Conservation (phyloP, 2,797 vertebrate genomes). For the Epinephelus coioides region DNA sequence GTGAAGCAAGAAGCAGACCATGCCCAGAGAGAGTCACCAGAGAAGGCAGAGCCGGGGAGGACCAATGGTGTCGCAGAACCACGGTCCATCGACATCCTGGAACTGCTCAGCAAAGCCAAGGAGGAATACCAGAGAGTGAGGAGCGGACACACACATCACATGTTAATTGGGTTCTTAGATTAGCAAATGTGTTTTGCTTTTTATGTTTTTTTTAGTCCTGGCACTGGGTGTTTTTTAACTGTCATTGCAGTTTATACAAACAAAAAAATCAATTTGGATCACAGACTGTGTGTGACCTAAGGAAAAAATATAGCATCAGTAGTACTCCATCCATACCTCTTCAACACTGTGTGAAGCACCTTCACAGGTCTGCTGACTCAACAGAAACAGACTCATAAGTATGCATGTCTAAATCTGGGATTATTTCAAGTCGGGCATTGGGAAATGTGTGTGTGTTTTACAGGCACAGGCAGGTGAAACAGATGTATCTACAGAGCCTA, state of each 20-base stretch:
- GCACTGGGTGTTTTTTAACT: neutral
- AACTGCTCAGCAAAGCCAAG: constrained; percentile 98
- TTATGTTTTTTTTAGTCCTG: neutral
- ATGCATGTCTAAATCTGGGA: constrained; percentile 15
- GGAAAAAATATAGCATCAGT: neutral
- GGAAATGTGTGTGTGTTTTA: neutral
- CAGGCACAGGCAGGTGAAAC: constrained; percentile 78
- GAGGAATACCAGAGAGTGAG: constrained; percentile 96
- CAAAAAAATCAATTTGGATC: neutral
- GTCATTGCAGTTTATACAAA: neutral
- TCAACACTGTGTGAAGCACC: neutral
- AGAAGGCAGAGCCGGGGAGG: constrained; percentile 84
- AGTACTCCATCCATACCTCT: neutral
- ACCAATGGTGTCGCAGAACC: constrained; percentile 89
- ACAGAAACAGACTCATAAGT: neutral
- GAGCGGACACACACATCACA: neutral
- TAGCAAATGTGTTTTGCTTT: neutral
- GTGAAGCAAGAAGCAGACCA: constrained; percentile 92
- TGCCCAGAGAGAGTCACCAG: constrained; percentile 87
- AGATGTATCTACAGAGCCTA: constrained; percentile 63
- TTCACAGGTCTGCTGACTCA: constrained; percentile 3
- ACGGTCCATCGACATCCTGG: constrained; percentile 93
- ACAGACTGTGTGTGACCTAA: neutral
- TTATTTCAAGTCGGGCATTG: constrained; percentile 31
- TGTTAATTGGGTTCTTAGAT: neutral